These are phyloP conservation scores for Alfaro cultratus DNA, from an alignment of 2,797 vertebrate genomes.

Conservation along the genomic window DNA sequence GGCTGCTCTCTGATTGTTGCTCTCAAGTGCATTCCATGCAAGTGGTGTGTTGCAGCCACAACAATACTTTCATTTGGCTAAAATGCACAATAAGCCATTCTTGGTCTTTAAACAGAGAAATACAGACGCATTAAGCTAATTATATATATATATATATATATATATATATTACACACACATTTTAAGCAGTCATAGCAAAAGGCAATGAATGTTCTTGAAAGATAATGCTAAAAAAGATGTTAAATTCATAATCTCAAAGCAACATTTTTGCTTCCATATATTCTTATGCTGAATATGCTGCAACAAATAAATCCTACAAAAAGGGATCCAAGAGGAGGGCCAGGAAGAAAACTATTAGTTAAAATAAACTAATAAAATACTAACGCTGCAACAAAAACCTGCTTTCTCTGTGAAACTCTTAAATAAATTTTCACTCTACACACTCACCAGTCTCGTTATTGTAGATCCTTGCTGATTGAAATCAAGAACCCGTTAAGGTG, in stretches of 20 bases:
- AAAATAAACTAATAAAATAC: conserved; percentile 11
- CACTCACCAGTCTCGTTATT: conserved; percentile 14
- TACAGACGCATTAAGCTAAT: not conserved
- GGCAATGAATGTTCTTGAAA: not conserved
- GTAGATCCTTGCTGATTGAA: conserved; percentile 16
- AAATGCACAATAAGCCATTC: conserved; percentile 5
- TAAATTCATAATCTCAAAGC: not conserved
- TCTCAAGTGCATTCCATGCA: conserved; percentile 23
- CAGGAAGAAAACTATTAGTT: conserved; percentile 11
- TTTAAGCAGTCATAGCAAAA: not conserved
- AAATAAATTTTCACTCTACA: conserved; percentile 23
- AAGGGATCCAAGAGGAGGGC: conserved; percentile 3
- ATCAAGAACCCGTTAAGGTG: conserved; percentile 12
- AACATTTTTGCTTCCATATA: not conserved
- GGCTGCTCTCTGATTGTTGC: conserved; percentile 4
- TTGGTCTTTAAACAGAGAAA: not conserved
- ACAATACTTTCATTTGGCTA: conserved; percentile 21
- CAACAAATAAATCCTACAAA: not conserved
- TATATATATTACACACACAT: not conserved
- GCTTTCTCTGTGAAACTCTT: conserved; percentile 8
- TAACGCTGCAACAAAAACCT: conserved; percentile 14
- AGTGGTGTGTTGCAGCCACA: not conserved
- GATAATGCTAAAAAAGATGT: not conserved
- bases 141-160: no score
- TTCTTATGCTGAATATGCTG: conserved; percentile 7